Evolutionary conservation across 2,888 invertebrate genomes (phyloP).

Genomic region (Cosmia trapezina): DNA sequence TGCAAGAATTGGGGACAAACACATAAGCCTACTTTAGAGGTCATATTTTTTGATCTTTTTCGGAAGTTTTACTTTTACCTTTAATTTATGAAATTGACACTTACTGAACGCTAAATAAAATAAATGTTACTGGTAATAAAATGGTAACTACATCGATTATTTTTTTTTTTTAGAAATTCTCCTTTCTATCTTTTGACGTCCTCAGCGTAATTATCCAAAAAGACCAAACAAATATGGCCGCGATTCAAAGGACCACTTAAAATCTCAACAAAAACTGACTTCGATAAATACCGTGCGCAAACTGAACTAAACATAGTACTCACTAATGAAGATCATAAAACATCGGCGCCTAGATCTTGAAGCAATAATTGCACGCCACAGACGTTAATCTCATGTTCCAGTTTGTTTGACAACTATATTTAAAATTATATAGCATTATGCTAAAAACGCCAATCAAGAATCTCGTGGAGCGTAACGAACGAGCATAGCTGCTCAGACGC

Average conservation of each 20-base stretch:
- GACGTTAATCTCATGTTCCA: slow-evolving; percentile 57
- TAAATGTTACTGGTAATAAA: slow-evolving; percentile 14
- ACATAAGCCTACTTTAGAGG: slow-evolving; percentile 53
- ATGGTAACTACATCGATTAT: not conserved
- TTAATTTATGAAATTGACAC: slow-evolving; percentile 23
- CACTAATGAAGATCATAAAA: slow-evolving; percentile 48
- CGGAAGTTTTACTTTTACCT: slow-evolving; percentile 10
- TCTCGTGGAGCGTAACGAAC: slow-evolving; percentile 61
- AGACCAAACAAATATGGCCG: slow-evolving; percentile 4
- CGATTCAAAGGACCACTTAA: slow-evolving; percentile 37
- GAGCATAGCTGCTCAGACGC: slow-evolving; percentile 44
- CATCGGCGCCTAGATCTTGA: slow-evolving; percentile 54
- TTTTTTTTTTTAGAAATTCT: not conserved
- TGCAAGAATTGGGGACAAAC: slow-evolving; percentile 47
- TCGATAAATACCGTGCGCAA: slow-evolving; percentile 4
- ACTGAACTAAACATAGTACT: slow-evolving; percentile 17
- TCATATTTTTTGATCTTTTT: slow-evolving; percentile 37
- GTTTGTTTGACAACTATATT: slow-evolving; percentile 66
- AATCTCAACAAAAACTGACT: slow-evolving; percentile 27
- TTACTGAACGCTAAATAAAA: slow-evolving; percentile 10
- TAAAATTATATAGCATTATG: slow-evolving; percentile 67
- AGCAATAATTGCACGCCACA: slow-evolving; percentile 54
- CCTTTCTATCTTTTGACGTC: not conserved
- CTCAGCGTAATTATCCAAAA: slow-evolving; percentile 1
- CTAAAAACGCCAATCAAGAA: slow-evolving; percentile 73